A percentile compares a stretch with the other conserved stretches of the same genome.
Evolutionary conservation across 2,888 invertebrate genomes (phyloP).

Genomic region (Prosopocoilus inquinatus): DNA sequence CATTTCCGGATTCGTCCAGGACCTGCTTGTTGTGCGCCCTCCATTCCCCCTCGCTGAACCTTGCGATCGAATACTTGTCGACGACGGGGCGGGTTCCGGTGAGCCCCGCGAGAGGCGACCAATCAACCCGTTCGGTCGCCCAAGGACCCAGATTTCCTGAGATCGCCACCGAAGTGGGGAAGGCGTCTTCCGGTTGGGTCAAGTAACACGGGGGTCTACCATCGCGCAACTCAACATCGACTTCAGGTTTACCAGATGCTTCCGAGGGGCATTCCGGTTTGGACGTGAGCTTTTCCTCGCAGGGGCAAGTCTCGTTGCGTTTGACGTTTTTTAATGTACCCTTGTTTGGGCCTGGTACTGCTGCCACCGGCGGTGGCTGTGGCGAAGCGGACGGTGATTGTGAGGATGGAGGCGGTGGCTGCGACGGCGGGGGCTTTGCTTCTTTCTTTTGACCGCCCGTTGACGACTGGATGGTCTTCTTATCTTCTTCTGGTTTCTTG

Average conservation of each 20-base stretch:
- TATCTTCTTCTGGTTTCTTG: constrained; percentile 15
- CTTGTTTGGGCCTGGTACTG: too few species aligned
- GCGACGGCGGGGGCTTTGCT: background rate
- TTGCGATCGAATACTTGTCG: constrained; percentile 72
- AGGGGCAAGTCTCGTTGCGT: constrained; percentile 18
- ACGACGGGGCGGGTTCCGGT: constrained; percentile 74
- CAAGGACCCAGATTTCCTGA: constrained; percentile 61
- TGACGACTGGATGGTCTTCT: background rate
- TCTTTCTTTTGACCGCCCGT: background rate
- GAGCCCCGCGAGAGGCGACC: constrained; percentile 66
- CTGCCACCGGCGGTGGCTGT: too few species aligned
- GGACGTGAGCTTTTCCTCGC: constrained; percentile 17
- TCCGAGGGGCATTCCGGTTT: constrained; percentile 7
- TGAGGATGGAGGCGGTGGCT: too few species aligned
- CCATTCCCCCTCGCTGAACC: constrained; percentile 75
- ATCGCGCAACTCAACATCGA: constrained; percentile 10
- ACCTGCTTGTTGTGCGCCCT: constrained; percentile 49
- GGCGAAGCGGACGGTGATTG: too few species aligned
- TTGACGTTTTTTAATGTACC: constrained; percentile 24
- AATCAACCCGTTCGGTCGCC: constrained; percentile 71
- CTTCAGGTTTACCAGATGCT: constrained; percentile 15
- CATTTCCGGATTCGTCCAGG: constrained; percentile 39
- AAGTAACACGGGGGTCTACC: constrained; percentile 53
- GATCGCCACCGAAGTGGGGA: constrained; percentile 40
- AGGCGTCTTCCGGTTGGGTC: constrained; percentile 56